phyloP scores from a whole-genome alignment of 2,888 invertebrate genomes.

The Dicranocentrus wangi region DNA sequence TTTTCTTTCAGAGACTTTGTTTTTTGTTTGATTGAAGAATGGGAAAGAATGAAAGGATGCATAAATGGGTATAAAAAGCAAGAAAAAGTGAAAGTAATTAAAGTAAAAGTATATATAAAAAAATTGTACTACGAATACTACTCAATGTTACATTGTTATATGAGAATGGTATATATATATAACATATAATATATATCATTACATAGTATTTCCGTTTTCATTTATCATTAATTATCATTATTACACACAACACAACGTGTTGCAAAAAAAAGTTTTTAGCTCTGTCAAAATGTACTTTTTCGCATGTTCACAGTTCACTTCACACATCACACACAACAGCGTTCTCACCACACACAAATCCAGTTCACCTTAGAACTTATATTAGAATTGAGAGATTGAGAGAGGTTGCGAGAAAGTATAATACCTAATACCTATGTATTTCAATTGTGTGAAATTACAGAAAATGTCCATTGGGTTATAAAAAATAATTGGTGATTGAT shows the following conservation, averaged over 20 bases:
- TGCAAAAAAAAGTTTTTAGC: neutral
- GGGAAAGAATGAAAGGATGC: conserved; percentile 1
- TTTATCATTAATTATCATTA: neutral
- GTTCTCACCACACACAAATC: no score
- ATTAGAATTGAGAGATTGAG: no score
- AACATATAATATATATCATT: neutral
- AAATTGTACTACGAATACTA: conserved; percentile 16
- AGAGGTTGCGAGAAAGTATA: no score
- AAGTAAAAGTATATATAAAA: neutral
- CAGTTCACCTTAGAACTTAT: no score
- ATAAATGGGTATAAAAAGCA: neutral
- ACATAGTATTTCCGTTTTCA: conserved; percentile 1
- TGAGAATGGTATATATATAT: neutral
- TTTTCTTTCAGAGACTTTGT: conserved; percentile 6
- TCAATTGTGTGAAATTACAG: no score
- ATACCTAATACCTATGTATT: no score
- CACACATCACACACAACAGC: no score
- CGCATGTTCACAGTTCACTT: no score
- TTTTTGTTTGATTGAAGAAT: neutral
- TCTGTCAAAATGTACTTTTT: neutral
- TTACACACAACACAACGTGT: neutral
- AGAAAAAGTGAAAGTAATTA: neutral
- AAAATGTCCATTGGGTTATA: no score
- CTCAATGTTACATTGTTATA: conserved; percentile 4
- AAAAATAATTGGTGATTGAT: no score